These are phyloP conservation scores for Ellobius talpinus DNA, from an alignment of 2,113 vertebrate genomes.

Conservation along the genomic window DNA sequence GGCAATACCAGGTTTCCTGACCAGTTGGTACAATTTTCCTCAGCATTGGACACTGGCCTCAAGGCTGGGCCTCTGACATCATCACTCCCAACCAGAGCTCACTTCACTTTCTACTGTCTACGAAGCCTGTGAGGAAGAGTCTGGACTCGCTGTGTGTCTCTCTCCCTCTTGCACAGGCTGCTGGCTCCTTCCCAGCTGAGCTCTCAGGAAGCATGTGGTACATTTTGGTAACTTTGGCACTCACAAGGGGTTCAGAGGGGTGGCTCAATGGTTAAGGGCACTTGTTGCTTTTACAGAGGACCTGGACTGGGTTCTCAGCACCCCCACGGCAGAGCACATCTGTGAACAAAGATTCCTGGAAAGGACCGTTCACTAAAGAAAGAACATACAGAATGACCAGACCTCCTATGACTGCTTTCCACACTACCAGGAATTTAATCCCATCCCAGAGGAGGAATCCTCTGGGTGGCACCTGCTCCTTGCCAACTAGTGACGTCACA, in stretches of 20 bases:
- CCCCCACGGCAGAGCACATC: too few relatives aligned
- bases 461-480: background rate
- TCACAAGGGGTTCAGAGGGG: too few relatives aligned
- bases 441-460: accelerated
- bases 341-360: too few relatives aligned
- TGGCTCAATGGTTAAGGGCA: too few relatives aligned
- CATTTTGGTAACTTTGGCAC: background rate
- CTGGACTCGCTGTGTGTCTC: background rate
- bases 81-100: accelerated
- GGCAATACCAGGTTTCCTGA: background rate
- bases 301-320: too few relatives aligned
- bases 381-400: accelerated
- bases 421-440: background rate
- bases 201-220: background rate
- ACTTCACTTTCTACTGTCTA: background rate
- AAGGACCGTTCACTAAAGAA: accelerated
- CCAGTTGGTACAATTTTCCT: background rate
- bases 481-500: background rate
- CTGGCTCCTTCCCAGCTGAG: background rate
- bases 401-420: accelerated
- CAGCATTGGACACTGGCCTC: background rate
- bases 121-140: background rate
- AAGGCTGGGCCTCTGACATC: too few relatives aligned
- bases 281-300: too few relatives aligned
- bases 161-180: background rate